Percentiles rank a stretch among this genome's conserved stretches.
These are phyloP conservation scores for Parotocinclus haroldoi DNA, from an alignment of 2,797 vertebrate genomes.

Conservation along the genomic window DNA sequence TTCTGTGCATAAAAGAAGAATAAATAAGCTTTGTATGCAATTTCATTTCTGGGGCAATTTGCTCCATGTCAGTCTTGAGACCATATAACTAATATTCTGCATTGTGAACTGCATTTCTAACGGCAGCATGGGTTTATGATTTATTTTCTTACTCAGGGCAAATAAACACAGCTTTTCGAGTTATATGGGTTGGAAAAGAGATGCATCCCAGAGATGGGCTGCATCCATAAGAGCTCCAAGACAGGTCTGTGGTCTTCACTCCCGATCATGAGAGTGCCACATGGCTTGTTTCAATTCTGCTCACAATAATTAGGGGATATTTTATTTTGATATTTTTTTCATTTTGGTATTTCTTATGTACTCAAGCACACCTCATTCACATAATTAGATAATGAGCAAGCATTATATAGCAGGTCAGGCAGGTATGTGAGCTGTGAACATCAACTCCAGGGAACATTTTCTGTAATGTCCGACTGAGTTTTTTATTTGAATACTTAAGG, in stretches of 20 bases:
- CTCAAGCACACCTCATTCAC: neutral
- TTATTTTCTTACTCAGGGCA: slow-evolving; percentile 58
- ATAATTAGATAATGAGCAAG: neutral
- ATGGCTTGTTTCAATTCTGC: neutral
- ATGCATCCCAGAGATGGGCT: neutral
- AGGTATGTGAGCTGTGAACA: too few relatives aligned
- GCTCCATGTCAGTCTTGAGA: slow-evolving; percentile 68
- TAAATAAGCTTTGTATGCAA: slow-evolving; percentile 52
- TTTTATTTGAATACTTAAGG: too few relatives aligned
- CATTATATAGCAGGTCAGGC: neutral
- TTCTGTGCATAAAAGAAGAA: slow-evolving; percentile 24
- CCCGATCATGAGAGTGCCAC: neutral
- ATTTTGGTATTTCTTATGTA: too few relatives aligned
- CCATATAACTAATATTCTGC: slow-evolving; percentile 66
- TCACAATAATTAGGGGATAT: too few relatives aligned
- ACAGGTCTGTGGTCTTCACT: slow-evolving; percentile 4
- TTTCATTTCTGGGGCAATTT: slow-evolving; percentile 65
- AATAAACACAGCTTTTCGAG: slow-evolving; percentile 58
- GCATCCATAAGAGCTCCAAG: slow-evolving; percentile 2
- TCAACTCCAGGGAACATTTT: too few relatives aligned
- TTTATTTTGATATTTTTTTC: too few relatives aligned
- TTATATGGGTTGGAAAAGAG: slow-evolving; percentile 47
- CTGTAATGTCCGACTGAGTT: too few relatives aligned
- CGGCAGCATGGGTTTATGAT: slow-evolving; percentile 50
- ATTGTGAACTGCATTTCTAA: slow-evolving; percentile 55